Percentiles rank a stretch among this genome's conserved stretches.
Evolutionary conservation across 2,797 vertebrate species (phyloP).

Genomic region (Lutjanus campechanus): DNA sequence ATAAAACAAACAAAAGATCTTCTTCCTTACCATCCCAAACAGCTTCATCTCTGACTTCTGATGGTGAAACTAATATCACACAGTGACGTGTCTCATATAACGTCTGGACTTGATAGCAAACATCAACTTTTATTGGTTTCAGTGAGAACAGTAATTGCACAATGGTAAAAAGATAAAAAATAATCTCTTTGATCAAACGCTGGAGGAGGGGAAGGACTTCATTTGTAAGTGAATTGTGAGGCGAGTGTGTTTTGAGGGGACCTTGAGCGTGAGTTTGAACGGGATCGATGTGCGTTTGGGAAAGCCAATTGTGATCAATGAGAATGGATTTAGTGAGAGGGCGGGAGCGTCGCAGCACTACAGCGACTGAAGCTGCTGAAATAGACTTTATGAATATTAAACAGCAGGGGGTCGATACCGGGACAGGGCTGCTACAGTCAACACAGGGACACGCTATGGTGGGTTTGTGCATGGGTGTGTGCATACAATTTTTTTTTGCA

Average conservation of each 20-base stretch:
- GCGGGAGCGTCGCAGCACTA: slow-evolving; percentile 80
- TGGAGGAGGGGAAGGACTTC: slow-evolving; percentile 63
- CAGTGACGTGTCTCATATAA: slow-evolving; percentile 64
- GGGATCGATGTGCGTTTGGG: slow-evolving; percentile 84
- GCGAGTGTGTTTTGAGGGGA: slow-evolving; percentile 82
- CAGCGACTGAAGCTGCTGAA: slow-evolving; percentile 91
- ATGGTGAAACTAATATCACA: slow-evolving; percentile 72
- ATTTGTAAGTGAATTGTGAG: slow-evolving; percentile 80
- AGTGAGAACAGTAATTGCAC: slow-evolving; percentile 74
- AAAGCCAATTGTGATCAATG: slow-evolving; percentile 95
- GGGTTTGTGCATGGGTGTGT: slow-evolving; percentile 37
- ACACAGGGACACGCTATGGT: slow-evolving; percentile 52
- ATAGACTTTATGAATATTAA: slow-evolving; percentile 99
- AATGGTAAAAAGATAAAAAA: slow-evolving; percentile 75
- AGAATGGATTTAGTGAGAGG: slow-evolving; percentile 92
- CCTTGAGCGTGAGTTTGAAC: slow-evolving; percentile 90
- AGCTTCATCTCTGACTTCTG: slow-evolving; percentile 51
- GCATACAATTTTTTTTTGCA: slow-evolving; percentile 3
- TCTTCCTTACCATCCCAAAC: slow-evolving; percentile 13
- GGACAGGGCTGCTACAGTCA: slow-evolving; percentile 69
- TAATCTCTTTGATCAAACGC: slow-evolving; percentile 67
- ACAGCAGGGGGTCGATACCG: slow-evolving; percentile 87
- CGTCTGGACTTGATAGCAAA: slow-evolving; percentile 47
- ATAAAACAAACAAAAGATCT: slow-evolving; percentile 38
- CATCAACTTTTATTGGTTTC: slow-evolving; percentile 77